Base-by-base conservation (phyloP, 2,888 invertebrate genomes). In the Cryptocheilus praepositus region DNA sequence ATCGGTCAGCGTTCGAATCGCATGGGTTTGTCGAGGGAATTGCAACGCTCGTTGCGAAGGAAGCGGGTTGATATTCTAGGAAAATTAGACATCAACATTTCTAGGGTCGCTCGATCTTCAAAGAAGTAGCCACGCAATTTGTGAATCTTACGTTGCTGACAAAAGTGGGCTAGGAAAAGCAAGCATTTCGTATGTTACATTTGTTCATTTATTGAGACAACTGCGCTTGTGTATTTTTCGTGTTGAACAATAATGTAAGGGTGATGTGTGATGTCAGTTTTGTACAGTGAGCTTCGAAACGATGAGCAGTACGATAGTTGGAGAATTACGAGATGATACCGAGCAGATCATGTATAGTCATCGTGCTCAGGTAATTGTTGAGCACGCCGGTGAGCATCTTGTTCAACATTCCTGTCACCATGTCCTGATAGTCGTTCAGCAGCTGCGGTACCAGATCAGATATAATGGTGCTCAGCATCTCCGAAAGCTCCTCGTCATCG, bases 401-500 rank as follows among this genome's bases (percentile, higher is more conserved):
- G 19, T 73, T 70, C 0, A 69, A 36, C 0, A 11, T 0, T 0
- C 8, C 0, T 0, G 73, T 66, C 3, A 84, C 1, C 19, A 71
- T 36, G 0, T 46, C 21, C 21, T 85, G 84, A 28, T 79, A 80
- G n/a, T 79, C 77, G 0, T 53, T 15, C 13, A 86, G 0, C 2
- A 79, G 0, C 5, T 75, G 49, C 0, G 84, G 80, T 2, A 53
- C 46, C 18, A 79, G 44, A 1, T 85, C 80, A 15, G 80, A 74
- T 3, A 84, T 18, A 0, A 76, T 36, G 0, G 55, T 21, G 63
- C 85, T 82, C 3, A 83, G 0, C 0, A 81, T 3, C 0, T 53
- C 19, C 0, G 86, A 85, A 0, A 76, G 0, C 0, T 78, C 70
- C 0, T 81, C 69, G 51, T 85, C 78, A 18, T 79, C 0, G 67